A percentile compares a stretch with the other conserved stretches of the same genome.
phyloP scores from a whole-genome alignment of 2,113 vertebrate species.

The Sprattus sprattus region DNA sequence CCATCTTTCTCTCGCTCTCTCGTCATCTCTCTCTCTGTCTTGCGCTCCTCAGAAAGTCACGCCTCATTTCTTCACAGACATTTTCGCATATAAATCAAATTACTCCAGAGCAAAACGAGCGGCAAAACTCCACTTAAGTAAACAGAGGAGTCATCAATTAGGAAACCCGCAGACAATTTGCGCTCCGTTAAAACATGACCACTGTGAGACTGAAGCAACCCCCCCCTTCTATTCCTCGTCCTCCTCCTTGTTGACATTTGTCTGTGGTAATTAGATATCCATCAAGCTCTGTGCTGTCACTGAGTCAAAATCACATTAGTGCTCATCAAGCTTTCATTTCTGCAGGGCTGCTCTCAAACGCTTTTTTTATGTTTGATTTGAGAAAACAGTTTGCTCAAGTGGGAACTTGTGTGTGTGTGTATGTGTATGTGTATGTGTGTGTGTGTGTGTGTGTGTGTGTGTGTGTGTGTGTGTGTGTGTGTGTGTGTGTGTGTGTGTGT shows the following conservation, averaged over 20 bases:
- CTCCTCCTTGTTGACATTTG: slow-evolving; percentile 24
- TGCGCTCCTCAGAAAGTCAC: slow-evolving; percentile 2
- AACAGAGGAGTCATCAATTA: slow-evolving; percentile 46
- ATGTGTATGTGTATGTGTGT: neutral
- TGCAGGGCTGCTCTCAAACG: neutral
- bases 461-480: neutral
- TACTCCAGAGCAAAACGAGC: no score
- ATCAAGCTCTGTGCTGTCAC: slow-evolving; percentile 29
- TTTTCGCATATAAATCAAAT: no score
- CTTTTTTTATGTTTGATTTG: neutral
- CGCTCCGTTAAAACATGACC: slow-evolving; percentile 38
- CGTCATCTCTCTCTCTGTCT: neutral
- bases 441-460: neutral
- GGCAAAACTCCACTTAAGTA: no score
- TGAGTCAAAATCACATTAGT: slow-evolving; percentile 34
- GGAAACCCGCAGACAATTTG: slow-evolving; percentile 43
- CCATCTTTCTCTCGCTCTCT: neutral
- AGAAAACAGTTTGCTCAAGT: slow-evolving; percentile 7
- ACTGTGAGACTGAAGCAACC: slow-evolving; percentile 7
- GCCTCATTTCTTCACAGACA: slow-evolving; percentile 37
- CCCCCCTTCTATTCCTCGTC: no score
- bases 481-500: neutral
- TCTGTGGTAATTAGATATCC: slow-evolving; percentile 36
- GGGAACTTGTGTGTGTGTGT: neutral
- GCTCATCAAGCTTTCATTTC: slow-evolving; percentile 35